A percentile compares a stretch with the other conserved stretches of the same genome.
phyloP scores from a whole-genome alignment of 2,888 invertebrate genomes.

The Ferrisia virgata region DNA sequence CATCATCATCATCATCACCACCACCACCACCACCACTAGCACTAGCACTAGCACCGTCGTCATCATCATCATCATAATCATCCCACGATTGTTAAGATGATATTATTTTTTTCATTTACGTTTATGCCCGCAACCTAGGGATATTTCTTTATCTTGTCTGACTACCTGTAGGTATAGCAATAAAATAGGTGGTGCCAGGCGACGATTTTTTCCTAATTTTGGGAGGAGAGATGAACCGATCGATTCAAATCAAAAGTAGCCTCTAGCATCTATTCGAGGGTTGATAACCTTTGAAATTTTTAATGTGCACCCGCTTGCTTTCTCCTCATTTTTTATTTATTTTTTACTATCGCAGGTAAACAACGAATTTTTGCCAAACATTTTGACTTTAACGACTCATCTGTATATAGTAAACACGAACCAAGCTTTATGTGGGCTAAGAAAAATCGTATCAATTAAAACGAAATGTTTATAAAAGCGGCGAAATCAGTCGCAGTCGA shows the following conservation, averaged over 20 bases:
- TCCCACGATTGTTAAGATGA: not conserved
- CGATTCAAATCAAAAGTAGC: not conserved
- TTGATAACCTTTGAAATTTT: constrained; percentile 1
- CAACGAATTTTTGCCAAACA: not conserved
- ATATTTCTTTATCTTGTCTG: not conserved
- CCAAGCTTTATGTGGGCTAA: not conserved
- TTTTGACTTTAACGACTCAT: not conserved
- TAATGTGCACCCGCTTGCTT: not conserved
- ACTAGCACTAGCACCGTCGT: no score
- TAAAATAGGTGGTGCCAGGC: not conserved
- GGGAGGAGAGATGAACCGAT: not conserved
- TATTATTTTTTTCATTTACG: not conserved
- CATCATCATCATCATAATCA: not conserved
- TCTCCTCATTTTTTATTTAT: not conserved
- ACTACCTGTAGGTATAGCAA: not conserved
- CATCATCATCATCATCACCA: no score
- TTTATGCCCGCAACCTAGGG: not conserved
- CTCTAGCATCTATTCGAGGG: not conserved
- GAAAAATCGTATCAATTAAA: not conserved
- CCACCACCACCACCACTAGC: no score
- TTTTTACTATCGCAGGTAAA: not conserved
- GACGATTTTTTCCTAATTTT: not conserved
- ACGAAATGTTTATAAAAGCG: not conserved
- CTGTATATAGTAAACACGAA: not conserved
- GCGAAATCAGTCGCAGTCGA: not conserved